Conservation (phyloP, 2,888 invertebrate genomes). For the Drosophila neutralis region DNA sequence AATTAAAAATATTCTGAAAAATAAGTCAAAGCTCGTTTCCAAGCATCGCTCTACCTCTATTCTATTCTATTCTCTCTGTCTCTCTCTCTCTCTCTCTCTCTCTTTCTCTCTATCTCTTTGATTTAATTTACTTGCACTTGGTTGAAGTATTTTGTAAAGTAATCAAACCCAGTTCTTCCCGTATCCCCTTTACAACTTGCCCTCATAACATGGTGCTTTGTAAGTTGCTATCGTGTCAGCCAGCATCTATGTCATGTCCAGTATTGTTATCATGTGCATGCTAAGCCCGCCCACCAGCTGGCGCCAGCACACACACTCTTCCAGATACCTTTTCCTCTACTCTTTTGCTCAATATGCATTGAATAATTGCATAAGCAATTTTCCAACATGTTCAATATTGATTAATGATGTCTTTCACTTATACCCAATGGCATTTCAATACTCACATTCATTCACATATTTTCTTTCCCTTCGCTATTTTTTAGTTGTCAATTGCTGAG, state of each 20-base stretch:
- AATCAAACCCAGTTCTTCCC: not conserved
- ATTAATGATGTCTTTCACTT: not conserved
- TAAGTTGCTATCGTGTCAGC: not conserved
- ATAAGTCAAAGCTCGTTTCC: constrained; percentile 34
- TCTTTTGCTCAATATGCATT: not conserved
- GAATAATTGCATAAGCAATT: constrained; percentile 9
- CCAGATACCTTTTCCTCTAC: not conserved
- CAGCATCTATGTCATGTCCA: not conserved
- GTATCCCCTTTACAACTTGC: not conserved
- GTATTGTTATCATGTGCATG: not conserved
- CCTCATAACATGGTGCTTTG: not conserved
- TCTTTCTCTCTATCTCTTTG: constrained; percentile 8
- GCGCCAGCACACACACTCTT: not conserved
- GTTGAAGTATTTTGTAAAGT: constrained; percentile 19
- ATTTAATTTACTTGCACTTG: constrained; percentile 59
- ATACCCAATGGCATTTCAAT: not conserved
- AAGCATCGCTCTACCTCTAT: not conserved
- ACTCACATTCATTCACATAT: not conserved
- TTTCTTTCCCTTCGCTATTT: not conserved
- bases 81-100: not conserved
- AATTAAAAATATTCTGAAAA: constrained; percentile 11
- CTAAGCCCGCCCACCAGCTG: not conserved
- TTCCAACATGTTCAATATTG: not conserved
- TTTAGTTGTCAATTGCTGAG: constrained; percentile 20
- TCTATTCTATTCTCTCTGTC: not conserved